These are phyloP conservation scores for Diorhabda elongata DNA, from an alignment of 1,140 invertebrate genomes.

Conservation along the genomic window DNA sequence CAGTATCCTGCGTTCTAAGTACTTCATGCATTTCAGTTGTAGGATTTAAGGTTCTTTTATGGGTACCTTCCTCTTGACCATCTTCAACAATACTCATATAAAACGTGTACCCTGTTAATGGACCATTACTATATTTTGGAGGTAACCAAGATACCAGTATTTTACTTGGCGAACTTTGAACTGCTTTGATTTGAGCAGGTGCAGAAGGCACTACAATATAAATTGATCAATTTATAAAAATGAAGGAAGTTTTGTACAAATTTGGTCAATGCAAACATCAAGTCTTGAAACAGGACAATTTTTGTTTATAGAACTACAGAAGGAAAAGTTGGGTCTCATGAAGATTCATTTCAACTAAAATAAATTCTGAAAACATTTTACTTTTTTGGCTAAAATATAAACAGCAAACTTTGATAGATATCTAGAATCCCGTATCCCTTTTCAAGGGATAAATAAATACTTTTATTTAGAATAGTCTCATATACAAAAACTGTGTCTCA, in stretches of 20 bases:
- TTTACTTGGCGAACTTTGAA: constrained; percentile 75
- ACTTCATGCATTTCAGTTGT: constrained; percentile 67
- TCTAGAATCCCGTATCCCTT: too few relatives aligned
- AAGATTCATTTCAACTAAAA: too few relatives aligned
- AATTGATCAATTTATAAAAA: not conserved
- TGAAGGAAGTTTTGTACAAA: not conserved
- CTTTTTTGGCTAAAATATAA: too few relatives aligned
- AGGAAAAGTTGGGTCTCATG: not conserved
- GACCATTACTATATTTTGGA: constrained; percentile 69
- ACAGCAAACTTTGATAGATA: too few relatives aligned
- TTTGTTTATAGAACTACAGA: not conserved
- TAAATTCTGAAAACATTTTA: too few relatives aligned
- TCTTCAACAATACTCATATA: constrained; percentile 76
- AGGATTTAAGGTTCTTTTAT: constrained; percentile 63
- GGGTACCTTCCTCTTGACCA: constrained; percentile 66
- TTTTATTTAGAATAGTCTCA: too few relatives aligned
- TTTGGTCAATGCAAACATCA: too few relatives aligned
- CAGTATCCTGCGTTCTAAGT: constrained; percentile 64
- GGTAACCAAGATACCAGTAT: constrained; percentile 86
- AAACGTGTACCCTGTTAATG: constrained; percentile 73
- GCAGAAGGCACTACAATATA: constrained; percentile 70
- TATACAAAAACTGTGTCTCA: too few relatives aligned
- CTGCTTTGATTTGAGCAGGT: constrained; percentile 83
- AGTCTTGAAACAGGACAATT: not conserved
- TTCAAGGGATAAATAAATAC: too few relatives aligned